phyloP scores from a whole-genome alignment of 2,113 vertebrate genomes.

The Recurvirostra avosetta region DNA sequence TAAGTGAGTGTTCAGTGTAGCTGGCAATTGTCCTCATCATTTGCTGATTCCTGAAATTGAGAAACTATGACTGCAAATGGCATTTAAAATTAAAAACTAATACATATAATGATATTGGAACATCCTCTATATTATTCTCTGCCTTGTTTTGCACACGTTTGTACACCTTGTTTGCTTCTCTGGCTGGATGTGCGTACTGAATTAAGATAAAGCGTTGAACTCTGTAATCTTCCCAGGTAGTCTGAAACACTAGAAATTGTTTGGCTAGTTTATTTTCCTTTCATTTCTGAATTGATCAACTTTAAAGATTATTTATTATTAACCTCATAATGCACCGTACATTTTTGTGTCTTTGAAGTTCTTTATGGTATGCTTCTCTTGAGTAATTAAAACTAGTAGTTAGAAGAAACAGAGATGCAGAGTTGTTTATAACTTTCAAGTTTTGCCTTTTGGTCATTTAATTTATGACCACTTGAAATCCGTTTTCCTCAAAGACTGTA shows the following conservation, averaged over 20 bases:
- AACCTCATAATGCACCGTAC: background rate
- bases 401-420: background rate
- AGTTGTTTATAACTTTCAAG: background rate
- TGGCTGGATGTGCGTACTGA: background rate
- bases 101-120: background rate
- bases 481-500: background rate
- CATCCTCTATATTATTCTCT: background rate
- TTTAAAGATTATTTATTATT: background rate
- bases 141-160: background rate
- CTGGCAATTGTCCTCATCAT: background rate
- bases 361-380: fast-evolving
- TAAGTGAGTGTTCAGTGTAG: background rate
- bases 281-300: background rate
- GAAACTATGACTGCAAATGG: background rate
- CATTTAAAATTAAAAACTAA: background rate
- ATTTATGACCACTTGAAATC: background rate
- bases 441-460: background rate
- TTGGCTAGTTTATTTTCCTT: background rate
- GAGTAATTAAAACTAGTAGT: background rate
- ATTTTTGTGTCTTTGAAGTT: background rate
- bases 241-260: background rate
- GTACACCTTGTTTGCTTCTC: background rate
- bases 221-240: background rate
- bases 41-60: background rate
- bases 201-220: background rate